Conservation (phyloP, 2,797 vertebrate genomes). For the Ficedula albicollis region DNA sequence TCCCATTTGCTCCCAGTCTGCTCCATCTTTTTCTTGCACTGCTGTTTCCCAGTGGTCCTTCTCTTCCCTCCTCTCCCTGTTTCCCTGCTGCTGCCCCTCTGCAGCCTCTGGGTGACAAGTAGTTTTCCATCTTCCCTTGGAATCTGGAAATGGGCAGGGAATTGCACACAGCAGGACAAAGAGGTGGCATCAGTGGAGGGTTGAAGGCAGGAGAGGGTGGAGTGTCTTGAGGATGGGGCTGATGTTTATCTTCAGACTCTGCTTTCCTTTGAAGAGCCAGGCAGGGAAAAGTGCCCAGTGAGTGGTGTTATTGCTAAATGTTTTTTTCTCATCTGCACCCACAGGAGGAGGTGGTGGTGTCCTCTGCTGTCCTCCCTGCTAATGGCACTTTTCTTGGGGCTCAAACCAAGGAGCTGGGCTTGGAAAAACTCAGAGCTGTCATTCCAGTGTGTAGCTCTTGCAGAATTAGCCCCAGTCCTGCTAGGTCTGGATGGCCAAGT, state of each 20-base stretch:
- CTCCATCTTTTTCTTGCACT: not conserved
- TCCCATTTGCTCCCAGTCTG: not conserved
- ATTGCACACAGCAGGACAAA: not conserved
- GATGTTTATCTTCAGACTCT: not conserved
- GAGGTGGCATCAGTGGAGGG: accelerated
- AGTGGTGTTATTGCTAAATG: not conserved
- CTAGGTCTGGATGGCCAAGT: not conserved
- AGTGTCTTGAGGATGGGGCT: not conserved
- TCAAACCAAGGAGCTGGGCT: accelerated
- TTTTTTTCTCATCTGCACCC: not conserved
- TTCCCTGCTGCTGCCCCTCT: not conserved
- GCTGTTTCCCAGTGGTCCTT: accelerated
- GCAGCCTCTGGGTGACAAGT: not conserved
- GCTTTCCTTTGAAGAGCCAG: accelerated
- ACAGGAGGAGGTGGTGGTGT: not conserved
- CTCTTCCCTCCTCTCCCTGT: not conserved
- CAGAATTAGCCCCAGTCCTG: not conserved
- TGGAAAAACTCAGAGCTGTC: accelerated
- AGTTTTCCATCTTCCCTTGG: not conserved
- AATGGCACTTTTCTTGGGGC: not conserved
- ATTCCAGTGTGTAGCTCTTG: not conserved
- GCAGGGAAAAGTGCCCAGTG: accelerated
- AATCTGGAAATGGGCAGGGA: not conserved
- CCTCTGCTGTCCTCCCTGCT: not conserved
- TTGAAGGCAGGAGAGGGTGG: not conserved